phyloP scores from a whole-genome alignment of 2,888 invertebrate species.

The Plutella xylostella region DNA sequence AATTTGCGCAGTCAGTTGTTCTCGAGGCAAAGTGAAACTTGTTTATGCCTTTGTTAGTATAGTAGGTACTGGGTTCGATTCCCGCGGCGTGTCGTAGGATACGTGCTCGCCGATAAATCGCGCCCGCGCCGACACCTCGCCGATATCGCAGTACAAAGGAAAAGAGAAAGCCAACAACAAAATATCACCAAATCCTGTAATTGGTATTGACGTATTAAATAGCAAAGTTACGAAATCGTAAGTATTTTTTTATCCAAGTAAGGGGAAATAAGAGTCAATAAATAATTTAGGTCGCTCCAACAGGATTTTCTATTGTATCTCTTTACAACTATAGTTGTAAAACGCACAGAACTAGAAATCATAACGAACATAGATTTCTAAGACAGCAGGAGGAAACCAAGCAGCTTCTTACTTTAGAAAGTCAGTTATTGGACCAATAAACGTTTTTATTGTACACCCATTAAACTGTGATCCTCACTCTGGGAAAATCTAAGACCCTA shows the following conservation, averaged over 20 bases:
- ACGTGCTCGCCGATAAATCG: constrained; percentile 50
- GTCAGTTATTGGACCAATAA: background rate
- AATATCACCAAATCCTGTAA: constrained; percentile 29
- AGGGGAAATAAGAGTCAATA: too few relatives aligned
- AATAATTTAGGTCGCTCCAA: too few relatives aligned
- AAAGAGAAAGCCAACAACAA: constrained; percentile 55
- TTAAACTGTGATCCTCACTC: background rate
- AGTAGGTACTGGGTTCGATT: constrained; percentile 40
- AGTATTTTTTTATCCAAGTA: too few relatives aligned
- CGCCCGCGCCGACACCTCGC: constrained; percentile 38
- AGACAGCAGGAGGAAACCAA: too few relatives aligned
- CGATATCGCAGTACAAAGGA: constrained; percentile 42
- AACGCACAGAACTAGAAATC: too few relatives aligned
- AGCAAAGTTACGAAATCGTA: too few relatives aligned
- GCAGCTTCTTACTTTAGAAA: too few relatives aligned
- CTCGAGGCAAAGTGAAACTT: constrained; percentile 30
- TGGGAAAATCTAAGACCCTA: too few relatives aligned
- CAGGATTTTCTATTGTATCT: too few relatives aligned
- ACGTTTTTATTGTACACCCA: background rate
- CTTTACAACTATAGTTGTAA: too few relatives aligned
- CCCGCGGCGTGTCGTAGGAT: constrained; percentile 44
- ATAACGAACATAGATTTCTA: too few relatives aligned
- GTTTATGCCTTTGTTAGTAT: constrained; percentile 35
- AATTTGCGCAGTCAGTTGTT: background rate
- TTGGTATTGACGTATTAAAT: constrained; percentile 1